Conservation (phyloP, 2,888 invertebrate genomes). For the Diplazon laetatorius region DNA sequence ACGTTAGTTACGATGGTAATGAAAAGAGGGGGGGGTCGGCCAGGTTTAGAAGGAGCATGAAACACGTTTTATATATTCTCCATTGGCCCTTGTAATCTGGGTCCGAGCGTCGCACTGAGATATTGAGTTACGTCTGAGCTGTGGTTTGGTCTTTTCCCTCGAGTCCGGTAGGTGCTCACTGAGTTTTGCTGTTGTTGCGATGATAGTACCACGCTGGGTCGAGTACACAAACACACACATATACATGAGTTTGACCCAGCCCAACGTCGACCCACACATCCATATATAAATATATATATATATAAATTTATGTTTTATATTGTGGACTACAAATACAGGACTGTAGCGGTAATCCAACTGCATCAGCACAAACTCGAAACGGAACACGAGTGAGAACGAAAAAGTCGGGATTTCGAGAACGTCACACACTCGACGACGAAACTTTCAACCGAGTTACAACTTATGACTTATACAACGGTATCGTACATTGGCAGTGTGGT, state of each 20-base stretch:
- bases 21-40: slow-evolving; percentile 28
- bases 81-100: slow-evolving; percentile 42
- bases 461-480: slow-evolving; percentile 31
- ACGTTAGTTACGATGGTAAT: neutral
- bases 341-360: slow-evolving; percentile 8
- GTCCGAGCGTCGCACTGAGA: slow-evolving; percentile 43
- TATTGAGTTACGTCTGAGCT: slow-evolving; percentile 55
- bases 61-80: slow-evolving; percentile 59
- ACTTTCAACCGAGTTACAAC: slow-evolving; percentile 45
- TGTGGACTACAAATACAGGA: slow-evolving; percentile 14
- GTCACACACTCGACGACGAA: slow-evolving; percentile 26
- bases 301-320: slow-evolving; percentile 1
- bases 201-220: neutral
- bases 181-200: slow-evolving; percentile 14
- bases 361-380: neutral
- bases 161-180: slow-evolving; percentile 32
- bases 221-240: too few species aligned
- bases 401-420: slow-evolving; percentile 36
- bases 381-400: slow-evolving; percentile 11
- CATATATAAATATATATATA: neutral
- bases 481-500: neutral
- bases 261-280: too few species aligned
- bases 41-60: slow-evolving; percentile 30
- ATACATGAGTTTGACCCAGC: neutral
- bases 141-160: slow-evolving; percentile 33